Percentiles rank a stretch among this genome's conserved stretches.
phyloP scores from a whole-genome alignment of 1,140 invertebrate genomes.

The Elysia chlorotica region DNA sequence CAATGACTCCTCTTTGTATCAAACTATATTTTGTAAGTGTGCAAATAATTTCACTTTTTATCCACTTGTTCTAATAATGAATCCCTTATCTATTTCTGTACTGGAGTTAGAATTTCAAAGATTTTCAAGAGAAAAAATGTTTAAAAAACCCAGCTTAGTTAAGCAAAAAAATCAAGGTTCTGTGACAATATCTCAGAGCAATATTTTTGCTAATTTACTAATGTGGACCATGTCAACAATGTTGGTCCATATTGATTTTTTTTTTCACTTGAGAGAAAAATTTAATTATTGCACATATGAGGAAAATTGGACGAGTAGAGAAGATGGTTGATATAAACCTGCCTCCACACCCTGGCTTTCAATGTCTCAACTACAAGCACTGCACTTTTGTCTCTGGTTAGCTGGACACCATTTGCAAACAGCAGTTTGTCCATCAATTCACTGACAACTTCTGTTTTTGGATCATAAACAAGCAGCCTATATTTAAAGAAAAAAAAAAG shows the following conservation, averaged over 20 bases:
- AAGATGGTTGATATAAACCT: conserved; percentile 5
- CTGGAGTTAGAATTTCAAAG: too few species aligned
- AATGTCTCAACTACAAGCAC: conserved; percentile 38
- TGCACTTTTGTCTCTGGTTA: conserved; percentile 34
- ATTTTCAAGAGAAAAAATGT: too few species aligned
- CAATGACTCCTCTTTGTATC: too few species aligned
- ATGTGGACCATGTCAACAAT: not conserved
- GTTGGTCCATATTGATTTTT: not conserved
- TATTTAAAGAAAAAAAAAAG: not conserved
- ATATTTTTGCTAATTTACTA: not conserved
- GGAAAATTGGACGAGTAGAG: not conserved
- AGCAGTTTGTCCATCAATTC: conserved; percentile 1
- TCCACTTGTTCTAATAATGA: too few species aligned
- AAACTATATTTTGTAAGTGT: too few species aligned
- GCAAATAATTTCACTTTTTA: too few species aligned
- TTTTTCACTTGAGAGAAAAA: not conserved
- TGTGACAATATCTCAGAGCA: not conserved
- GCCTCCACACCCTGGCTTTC: conserved; percentile 37
- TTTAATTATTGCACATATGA: not conserved
- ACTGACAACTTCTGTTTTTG: not conserved
- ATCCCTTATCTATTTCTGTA: too few species aligned
- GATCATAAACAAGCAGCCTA: conserved; percentile 24
- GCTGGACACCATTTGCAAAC: conserved; percentile 42
- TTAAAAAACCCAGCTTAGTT: too few species aligned
- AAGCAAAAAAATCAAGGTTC: not conserved